Conservation (phyloP, 2,113 vertebrate species). For the Acinonyx jubatus region DNA sequence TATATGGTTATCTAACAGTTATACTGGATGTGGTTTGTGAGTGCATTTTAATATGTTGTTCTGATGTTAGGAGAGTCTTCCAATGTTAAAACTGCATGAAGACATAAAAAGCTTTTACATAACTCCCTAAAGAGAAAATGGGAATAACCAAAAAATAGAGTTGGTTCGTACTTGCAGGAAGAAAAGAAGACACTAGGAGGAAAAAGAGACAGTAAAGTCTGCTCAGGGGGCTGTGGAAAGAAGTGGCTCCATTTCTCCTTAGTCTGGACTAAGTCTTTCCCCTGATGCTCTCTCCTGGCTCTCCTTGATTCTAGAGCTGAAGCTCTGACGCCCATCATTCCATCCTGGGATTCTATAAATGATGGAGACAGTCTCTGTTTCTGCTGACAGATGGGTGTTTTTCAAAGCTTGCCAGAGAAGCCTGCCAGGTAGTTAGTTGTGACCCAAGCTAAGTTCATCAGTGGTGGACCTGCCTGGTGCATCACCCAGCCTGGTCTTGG, state of each 20-base stretch:
- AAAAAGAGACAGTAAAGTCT: not conserved
- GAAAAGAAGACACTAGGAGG: not conserved
- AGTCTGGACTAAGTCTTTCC: not conserved
- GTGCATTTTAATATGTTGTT: not conserved
- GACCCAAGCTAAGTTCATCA: not conserved
- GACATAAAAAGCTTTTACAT: not conserved
- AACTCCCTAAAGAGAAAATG: not conserved
- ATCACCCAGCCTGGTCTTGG: not conserved
- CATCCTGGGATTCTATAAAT: not conserved
- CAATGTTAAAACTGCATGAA: constrained; percentile 7
- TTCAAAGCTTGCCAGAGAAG: not conserved
- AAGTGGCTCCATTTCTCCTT: not conserved
- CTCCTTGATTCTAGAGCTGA: not conserved
- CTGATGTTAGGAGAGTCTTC: not conserved
- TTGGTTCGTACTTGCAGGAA: not conserved
- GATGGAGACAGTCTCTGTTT: not conserved
- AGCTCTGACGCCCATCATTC: not conserved
- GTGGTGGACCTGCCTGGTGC: not conserved
- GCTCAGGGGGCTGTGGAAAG: not conserved
- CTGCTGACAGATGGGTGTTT: not conserved
- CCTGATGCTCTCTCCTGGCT: not conserved
- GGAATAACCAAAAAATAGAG: not conserved
- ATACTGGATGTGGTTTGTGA: not conserved
- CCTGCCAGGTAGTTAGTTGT: not conserved
- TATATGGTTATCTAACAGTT: not conserved